Evolutionary conservation across 2,888 invertebrate genomes (phyloP).

Genomic region (Hydropsyche betteni): DNA sequence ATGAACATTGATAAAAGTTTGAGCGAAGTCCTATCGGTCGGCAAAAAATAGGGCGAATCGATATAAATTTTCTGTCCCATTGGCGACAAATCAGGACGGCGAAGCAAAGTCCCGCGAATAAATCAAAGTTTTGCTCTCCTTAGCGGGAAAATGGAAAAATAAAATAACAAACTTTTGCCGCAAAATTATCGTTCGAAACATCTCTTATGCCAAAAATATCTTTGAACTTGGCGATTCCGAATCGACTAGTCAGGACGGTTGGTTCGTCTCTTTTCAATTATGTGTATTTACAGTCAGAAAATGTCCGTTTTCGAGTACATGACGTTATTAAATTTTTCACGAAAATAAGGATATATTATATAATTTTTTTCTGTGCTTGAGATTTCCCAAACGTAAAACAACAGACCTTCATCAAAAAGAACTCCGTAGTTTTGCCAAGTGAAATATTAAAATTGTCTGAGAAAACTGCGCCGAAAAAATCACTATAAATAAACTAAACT

Average conservation of each 20-base stretch:
- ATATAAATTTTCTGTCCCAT: slow-evolving; percentile 17
- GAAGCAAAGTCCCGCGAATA: slow-evolving; percentile 5
- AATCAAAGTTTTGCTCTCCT: slow-evolving; percentile 21
- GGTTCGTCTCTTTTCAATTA: slow-evolving; percentile 12
- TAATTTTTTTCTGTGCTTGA: too few relatives aligned
- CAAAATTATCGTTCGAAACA: background rate
- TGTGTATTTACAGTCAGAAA: background rate
- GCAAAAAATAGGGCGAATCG: slow-evolving; percentile 2
- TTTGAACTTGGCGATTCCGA: background rate
- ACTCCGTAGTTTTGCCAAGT: too few relatives aligned
- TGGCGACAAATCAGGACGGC: slow-evolving; percentile 16
- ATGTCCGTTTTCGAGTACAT: too few relatives aligned
- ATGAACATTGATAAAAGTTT: slow-evolving; percentile 8
- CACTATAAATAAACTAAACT: too few relatives aligned
- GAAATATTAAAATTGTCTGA: too few relatives aligned
- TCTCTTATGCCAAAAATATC: background rate
- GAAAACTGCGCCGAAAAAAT: too few relatives aligned
- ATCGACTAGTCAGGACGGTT: background rate
- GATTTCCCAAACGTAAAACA: too few relatives aligned
- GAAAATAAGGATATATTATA: too few relatives aligned
- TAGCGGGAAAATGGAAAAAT: background rate
- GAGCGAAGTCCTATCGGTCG: background rate
- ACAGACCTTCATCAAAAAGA: too few relatives aligned
- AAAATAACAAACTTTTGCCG: background rate
- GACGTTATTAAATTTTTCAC: too few relatives aligned